phyloP scores from a whole-genome alignment of 1,140 invertebrate genomes.

The Caenorhabditis latens region DNA sequence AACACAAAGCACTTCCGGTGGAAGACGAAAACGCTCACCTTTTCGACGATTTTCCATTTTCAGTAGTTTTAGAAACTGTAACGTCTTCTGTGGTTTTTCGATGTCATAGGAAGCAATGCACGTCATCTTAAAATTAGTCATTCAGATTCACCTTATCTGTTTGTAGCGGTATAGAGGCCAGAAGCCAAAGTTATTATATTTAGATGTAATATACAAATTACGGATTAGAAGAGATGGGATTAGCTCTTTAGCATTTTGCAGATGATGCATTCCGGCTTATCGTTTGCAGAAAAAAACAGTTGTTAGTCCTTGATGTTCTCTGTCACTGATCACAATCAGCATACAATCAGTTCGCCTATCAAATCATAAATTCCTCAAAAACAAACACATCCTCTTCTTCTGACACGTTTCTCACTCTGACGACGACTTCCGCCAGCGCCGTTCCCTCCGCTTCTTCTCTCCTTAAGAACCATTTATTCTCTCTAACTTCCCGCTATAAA shows the following conservation, averaged over 20 bases:
- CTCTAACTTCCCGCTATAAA: constrained; percentile 13
- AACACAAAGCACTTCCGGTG: constrained; percentile 28
- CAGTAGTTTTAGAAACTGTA: not conserved
- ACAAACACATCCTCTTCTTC: not conserved
- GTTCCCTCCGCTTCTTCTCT: not conserved
- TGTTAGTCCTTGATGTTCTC: no score
- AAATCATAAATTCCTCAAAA: constrained; percentile 22
- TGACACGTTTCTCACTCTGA: constrained; percentile 4
- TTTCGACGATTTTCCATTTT: not conserved
- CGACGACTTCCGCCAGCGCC: constrained; percentile 22
- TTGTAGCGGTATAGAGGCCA: no score
- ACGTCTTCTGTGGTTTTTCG: not conserved
- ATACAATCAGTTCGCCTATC: not conserved
- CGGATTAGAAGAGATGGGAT: not conserved
- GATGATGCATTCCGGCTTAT: not conserved
- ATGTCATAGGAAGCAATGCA: not conserved
- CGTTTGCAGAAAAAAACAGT: no score
- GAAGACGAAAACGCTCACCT: not conserved
- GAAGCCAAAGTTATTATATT: not conserved
- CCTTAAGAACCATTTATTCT: not conserved
- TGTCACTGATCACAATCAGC: not conserved
- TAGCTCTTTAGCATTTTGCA: not conserved
- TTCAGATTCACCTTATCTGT: not conserved
- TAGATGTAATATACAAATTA: no score
- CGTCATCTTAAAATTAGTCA: not conserved